Percentiles rank a stretch among this genome's conserved stretches.
phyloP scores from a whole-genome alignment of 1,140 invertebrate species.

The Calephelis nemesis region DNA sequence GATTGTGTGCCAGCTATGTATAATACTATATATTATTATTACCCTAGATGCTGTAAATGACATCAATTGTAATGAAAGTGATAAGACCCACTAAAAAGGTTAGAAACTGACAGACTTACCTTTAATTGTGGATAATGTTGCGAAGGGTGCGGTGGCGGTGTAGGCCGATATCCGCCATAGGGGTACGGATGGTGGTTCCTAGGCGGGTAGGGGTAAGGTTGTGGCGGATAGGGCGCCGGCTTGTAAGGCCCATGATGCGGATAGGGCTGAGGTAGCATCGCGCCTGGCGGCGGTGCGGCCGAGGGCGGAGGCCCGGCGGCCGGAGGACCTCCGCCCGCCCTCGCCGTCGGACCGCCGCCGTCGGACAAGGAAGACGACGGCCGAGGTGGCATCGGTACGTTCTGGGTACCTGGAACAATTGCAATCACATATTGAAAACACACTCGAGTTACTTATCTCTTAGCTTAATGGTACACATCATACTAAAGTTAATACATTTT shows the following conservation, averaged over 20 bases:
- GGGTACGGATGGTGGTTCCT: constrained; percentile 64
- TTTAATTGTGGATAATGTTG: constrained; percentile 62
- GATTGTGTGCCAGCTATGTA: too few relatives aligned
- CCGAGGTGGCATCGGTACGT: constrained; percentile 94
- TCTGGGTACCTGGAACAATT: constrained; percentile 86
- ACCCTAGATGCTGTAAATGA: too few relatives aligned
- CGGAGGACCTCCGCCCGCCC: constrained; percentile 81
- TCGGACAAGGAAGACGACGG: constrained; percentile 94
- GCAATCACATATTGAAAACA: constrained; percentile 21
- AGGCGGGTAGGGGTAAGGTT: constrained; percentile 67
- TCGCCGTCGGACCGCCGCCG: constrained; percentile 87
- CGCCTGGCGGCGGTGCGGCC: constrained; percentile 53
- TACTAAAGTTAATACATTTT: too few relatives aligned
- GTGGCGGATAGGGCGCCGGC: constrained; percentile 67
- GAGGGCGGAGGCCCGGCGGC: constrained; percentile 70
- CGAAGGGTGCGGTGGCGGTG: constrained; percentile 59
- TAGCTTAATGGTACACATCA: too few relatives aligned
- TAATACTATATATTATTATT: too few relatives aligned
- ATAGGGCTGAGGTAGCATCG: constrained; percentile 79
- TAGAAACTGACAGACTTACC: constrained; percentile 28
- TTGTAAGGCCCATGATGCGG: constrained; percentile 75
- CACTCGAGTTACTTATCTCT: too few relatives aligned
- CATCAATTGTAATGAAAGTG: neutral
- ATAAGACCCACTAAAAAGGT: neutral
- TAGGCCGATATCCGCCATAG: constrained; percentile 57